A percentile compares a stretch with the other conserved stretches of the same genome.
Evolutionary conservation across 2,113 vertebrate genomes (phyloP).

Genomic region (Echinops telfairi): DNA sequence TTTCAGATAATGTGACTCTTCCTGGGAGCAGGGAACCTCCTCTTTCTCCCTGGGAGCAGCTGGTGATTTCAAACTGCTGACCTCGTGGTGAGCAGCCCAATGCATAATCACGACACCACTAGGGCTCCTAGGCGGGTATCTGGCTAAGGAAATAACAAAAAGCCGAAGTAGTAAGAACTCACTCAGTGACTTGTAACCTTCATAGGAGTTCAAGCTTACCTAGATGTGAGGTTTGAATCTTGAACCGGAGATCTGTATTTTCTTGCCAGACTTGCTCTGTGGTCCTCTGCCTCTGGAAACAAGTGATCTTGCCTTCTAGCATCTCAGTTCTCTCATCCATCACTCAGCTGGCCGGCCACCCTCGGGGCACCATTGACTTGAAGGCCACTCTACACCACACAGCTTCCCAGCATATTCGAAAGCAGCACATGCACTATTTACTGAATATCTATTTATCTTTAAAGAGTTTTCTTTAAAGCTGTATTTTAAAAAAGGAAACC

Average conservation of each 20-base stretch:
- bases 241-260: not conserved
- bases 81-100: too few relatives aligned
- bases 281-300: not conserved
- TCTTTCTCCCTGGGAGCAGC: too few relatives aligned
- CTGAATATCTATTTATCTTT: not conserved
- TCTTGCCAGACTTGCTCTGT: not conserved
- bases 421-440: not conserved
- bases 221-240: not conserved
- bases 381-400: not conserved
- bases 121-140: too few relatives aligned
- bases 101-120: too few relatives aligned
- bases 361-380: not conserved
- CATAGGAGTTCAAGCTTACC: not conserved
- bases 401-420: not conserved
- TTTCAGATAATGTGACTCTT: too few relatives aligned
- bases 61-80: too few relatives aligned
- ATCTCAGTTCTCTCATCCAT: not conserved
- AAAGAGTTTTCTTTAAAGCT: not conserved
- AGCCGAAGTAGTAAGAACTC: not conserved
- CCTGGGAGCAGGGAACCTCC: too few relatives aligned
- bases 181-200: not conserved
- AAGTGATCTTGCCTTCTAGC: not conserved
- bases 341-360: not conserved
- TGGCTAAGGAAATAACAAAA: not conserved
- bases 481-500: not conserved